Conservation (phyloP, 2,113 vertebrate genomes). For the Neogobius melanostomus region DNA sequence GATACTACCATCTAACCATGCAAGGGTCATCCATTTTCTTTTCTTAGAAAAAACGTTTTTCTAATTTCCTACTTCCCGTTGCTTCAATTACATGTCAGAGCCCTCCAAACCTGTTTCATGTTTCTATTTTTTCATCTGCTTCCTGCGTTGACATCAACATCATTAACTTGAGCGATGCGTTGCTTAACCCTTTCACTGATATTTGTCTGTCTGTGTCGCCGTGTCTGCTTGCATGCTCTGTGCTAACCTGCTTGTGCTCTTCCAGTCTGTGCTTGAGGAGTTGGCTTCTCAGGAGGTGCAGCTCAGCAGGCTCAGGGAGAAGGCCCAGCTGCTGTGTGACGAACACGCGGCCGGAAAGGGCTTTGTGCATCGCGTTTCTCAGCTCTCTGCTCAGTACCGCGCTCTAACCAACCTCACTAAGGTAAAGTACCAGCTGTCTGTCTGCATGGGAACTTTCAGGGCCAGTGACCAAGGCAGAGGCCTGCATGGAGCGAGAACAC, state of each 20-base stretch:
- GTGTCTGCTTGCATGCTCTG: conserved; percentile 70
- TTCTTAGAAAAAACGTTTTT: conserved; percentile 10
- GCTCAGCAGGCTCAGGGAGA: conserved; percentile 92
- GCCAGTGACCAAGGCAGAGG: conserved; percentile 16
- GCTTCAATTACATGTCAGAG: conserved; percentile 11
- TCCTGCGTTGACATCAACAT: conserved; percentile 11
- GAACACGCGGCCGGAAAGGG: conserved; percentile 92
- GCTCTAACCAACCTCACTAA: conserved; percentile 96
- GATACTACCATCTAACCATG: neutral
- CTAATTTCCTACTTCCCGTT: conserved; percentile 31
- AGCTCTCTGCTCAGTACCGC: conserved; percentile 94
- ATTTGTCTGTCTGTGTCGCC: conserved; percentile 11
- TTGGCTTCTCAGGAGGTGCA: conserved; percentile 90
- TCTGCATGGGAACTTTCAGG: conserved; percentile 34
- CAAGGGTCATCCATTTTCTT: conserved; percentile 23
- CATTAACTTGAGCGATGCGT: conserved; percentile 18
- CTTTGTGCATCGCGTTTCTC: conserved; percentile 96
- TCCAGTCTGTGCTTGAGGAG: conserved; percentile 98
- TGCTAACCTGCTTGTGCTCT: conserved; percentile 88
- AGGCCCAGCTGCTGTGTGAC: conserved; percentile 95
- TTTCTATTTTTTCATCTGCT: conserved; percentile 1
- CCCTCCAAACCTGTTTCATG: neutral
- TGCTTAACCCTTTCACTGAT: conserved; percentile 47
- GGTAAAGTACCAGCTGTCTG: conserved; percentile 77
- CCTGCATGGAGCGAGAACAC: neutral